Conservation (phyloP, 2,113 vertebrate species). For the Apodemus speciosus region DNA sequence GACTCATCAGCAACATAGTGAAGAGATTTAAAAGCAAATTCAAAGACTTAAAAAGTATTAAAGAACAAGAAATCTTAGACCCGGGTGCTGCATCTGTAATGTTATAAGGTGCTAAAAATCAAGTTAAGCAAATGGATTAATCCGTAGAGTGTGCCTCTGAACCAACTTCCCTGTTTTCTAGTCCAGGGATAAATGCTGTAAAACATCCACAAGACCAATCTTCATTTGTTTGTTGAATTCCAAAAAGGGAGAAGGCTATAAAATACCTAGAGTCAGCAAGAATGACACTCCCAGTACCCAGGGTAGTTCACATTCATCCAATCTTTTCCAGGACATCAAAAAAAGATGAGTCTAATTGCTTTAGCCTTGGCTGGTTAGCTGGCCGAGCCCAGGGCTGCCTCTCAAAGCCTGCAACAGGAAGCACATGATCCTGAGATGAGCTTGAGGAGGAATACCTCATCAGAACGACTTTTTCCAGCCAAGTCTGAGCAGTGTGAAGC, state of each 20-base stretch:
- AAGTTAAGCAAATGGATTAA: slow-evolving; percentile 50
- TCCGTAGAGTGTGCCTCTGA: slow-evolving; percentile 59
- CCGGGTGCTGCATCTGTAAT: slow-evolving; percentile 59
- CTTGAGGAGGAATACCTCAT: neutral
- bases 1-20: slow-evolving; percentile 47
- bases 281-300: neutral
- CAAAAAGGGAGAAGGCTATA: slow-evolving; percentile 10
- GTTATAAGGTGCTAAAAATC: slow-evolving; percentile 63
- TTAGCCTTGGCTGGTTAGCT: slow-evolving; percentile 6
- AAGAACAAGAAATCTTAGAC: slow-evolving; percentile 51
- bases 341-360: slow-evolving; percentile 16
- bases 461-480: neutral
- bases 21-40: slow-evolving; percentile 68
- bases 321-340: slow-evolving; percentile 24
- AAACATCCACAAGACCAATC: slow-evolving; percentile 30
- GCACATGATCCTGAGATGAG: neutral
- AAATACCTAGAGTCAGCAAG: slow-evolving; percentile 28
- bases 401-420: neutral
- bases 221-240: slow-evolving; percentile 54
- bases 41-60: slow-evolving; percentile 35
- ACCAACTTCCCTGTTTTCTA: slow-evolving; percentile 34
- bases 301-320: neutral
- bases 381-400: neutral
- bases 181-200: neutral
- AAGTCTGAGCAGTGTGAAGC: rapidly evolving